These are phyloP conservation scores for Coenonympha glycerion DNA, from an alignment of 2,888 invertebrate species.

Conservation along the genomic window DNA sequence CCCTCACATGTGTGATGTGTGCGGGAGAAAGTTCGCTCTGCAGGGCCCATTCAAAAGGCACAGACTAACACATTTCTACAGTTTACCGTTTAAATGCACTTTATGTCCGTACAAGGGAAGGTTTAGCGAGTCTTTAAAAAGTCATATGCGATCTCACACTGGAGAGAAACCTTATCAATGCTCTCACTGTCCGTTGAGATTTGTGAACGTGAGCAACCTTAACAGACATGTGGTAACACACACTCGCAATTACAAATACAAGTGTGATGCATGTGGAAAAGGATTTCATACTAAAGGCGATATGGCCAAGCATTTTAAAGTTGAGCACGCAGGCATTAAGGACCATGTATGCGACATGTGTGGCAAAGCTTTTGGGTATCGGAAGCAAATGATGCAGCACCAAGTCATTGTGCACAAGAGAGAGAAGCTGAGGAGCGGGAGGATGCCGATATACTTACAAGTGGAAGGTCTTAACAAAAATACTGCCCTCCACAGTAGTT, in stretches of 20 bases:
- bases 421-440: constrained; percentile 47
- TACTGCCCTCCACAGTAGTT: no score
- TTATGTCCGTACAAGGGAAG: constrained; percentile 50
- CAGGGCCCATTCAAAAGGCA: constrained; percentile 52
- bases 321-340: constrained; percentile 44
- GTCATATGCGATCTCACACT: constrained; percentile 51
- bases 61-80: constrained; percentile 43
- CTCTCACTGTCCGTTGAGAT: constrained; percentile 45
- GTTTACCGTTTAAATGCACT: constrained; percentile 49
- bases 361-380: constrained; percentile 51
- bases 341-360: constrained; percentile 47
- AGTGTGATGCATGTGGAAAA: constrained; percentile 48
- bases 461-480: no score
- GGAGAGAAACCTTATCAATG: constrained; percentile 53
- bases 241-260: constrained; percentile 44
- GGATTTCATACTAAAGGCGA: constrained; percentile 48
- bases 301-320: constrained; percentile 46
- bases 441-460: constrained; percentile 53
- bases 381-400: constrained; percentile 53
- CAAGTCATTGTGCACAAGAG: constrained; percentile 54
- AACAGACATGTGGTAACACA: constrained; percentile 54
- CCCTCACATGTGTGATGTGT: constrained; percentile 51
- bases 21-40: constrained; percentile 50
- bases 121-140: constrained; percentile 46
- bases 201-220: constrained; percentile 52